phyloP scores from a whole-genome alignment of 2,797 vertebrate genomes.

The Ispidina picta region DNA sequence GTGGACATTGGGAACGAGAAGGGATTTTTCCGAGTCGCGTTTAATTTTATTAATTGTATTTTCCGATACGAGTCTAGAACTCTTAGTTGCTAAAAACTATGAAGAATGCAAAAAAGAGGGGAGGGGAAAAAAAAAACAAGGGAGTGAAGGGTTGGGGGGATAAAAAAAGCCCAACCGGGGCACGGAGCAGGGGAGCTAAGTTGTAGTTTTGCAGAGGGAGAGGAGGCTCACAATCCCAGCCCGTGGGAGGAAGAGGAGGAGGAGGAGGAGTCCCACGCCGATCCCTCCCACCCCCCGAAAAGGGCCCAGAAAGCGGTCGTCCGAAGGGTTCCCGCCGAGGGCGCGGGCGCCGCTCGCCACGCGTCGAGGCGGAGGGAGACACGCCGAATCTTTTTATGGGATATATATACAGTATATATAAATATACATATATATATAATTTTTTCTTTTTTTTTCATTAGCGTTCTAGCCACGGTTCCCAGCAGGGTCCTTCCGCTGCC shows the following conservation, averaged over 20 bases:
- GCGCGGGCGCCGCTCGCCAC: slow-evolving; percentile 33
- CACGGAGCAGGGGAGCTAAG: background rate
- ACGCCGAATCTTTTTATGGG: slow-evolving; percentile 74
- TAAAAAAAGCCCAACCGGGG: background rate
- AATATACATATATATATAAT: slow-evolving; percentile 69
- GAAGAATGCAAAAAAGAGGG: slow-evolving; percentile 18
- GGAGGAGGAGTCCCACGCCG: background rate
- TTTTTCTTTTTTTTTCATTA: slow-evolving; percentile 58
- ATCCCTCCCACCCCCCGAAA: background rate
- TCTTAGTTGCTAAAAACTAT: slow-evolving; percentile 62
- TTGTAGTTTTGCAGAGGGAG: background rate
- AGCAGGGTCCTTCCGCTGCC: slow-evolving; percentile 76
- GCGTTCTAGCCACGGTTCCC: slow-evolving; percentile 74
- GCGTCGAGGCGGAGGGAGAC: slow-evolving; percentile 58
- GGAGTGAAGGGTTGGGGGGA: no score
- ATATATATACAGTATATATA: slow-evolving; percentile 74
- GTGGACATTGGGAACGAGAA: slow-evolving; percentile 73
- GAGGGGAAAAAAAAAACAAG: background rate
- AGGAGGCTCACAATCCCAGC: background rate
- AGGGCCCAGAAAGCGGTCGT: background rate
- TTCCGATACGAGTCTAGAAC: slow-evolving; percentile 78
- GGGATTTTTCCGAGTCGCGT: slow-evolving; percentile 75
- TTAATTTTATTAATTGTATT: slow-evolving; percentile 82
- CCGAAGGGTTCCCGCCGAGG: slow-evolving; percentile 47
- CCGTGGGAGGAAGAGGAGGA: background rate